Percentiles rank a stretch among this genome's conserved stretches.
These are phyloP conservation scores for Dipus sagitta DNA, from an alignment of 2,797 vertebrate genomes.

Conservation along the genomic window DNA sequence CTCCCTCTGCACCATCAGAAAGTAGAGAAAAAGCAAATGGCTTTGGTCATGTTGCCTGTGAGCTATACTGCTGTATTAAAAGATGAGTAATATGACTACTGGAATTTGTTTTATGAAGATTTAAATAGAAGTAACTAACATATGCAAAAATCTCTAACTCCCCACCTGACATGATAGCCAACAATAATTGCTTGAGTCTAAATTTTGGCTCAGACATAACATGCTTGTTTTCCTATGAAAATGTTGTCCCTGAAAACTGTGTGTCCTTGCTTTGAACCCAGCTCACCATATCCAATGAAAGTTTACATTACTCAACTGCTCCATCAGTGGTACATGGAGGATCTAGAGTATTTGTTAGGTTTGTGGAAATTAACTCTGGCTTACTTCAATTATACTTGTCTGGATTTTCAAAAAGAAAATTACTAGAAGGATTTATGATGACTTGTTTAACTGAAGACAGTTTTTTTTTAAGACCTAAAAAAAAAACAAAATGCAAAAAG, in stretches of 20 bases:
- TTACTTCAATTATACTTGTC: background rate
- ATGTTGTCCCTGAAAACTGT: conserved; percentile 15
- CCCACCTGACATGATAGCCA: background rate
- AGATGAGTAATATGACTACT: background rate
- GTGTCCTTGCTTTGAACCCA: conserved; percentile 4
- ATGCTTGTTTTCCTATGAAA: conserved; percentile 51
- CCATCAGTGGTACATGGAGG: background rate
- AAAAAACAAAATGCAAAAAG: background rate
- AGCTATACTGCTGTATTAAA: conserved; percentile 29
- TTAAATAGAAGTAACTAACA: conserved; percentile 35
- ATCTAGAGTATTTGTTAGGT: background rate
- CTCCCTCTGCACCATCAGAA: background rate
- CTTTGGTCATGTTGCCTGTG: background rate
- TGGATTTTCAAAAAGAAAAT: conserved; percentile 33
- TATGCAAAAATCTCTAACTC: conserved; percentile 35
- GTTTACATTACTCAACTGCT: background rate
- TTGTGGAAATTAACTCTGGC: background rate
- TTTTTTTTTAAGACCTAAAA: background rate
- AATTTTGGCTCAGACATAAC: background rate
- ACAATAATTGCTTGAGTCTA: conserved; percentile 47
- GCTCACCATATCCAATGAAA: background rate
- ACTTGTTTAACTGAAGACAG: background rate
- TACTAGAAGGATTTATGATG: background rate
- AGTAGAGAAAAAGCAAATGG: background rate
- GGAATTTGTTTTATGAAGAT: conserved; percentile 50